Evolutionary conservation across 2,797 vertebrate genomes (phyloP), one percentile per base, ranked within the genome.

Genomic region (Morus bassanus): DNA sequence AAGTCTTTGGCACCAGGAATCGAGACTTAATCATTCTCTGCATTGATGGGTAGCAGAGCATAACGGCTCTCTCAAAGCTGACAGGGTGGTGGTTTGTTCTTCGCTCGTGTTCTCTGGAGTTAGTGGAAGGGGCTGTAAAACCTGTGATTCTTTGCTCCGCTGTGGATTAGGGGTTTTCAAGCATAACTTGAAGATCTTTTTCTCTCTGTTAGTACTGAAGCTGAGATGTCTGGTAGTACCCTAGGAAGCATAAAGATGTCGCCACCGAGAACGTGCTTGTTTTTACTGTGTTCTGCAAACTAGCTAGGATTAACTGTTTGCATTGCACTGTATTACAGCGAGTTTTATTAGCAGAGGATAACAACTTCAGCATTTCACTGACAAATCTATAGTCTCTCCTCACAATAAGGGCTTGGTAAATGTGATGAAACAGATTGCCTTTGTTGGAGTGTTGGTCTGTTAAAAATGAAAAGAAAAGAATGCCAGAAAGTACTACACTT

Each of bases 401-500:
- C 59, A 79, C 73, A 89, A 30, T 54, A 65, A 74, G 45, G 59
- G 69, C 63, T 74, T 4, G 0, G 73, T 88, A 88, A 91, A 92
- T 64, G 68, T 39, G 76, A 78, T 94, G 75, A 92, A 92, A 78
- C 5, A 13, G 59, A 56, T 86, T 88, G 65, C 19, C 37, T 91
- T 92, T 95, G 89, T 92, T 93, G 43, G 39, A 85, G 28, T 37
- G 61, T 68, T 69, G 50, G 18, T 72, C 72, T 92, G 39, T 65
- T 92, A 82, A 81, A 93, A 91, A 41, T 57, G 85, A 83, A 94
- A 94, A 85, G 74, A 82, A 59, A 31, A 76, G 54, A 67, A 54
- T 73, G 50, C 92, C 73, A 94, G 84, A 96, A 91, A 94, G 33
- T 83, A 73, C 85, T 88, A 7, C 65, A 63, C 43, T 88, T 91